phyloP scores from a whole-genome alignment of 2,113 vertebrate species.

The Myotis brandtii region DNA sequence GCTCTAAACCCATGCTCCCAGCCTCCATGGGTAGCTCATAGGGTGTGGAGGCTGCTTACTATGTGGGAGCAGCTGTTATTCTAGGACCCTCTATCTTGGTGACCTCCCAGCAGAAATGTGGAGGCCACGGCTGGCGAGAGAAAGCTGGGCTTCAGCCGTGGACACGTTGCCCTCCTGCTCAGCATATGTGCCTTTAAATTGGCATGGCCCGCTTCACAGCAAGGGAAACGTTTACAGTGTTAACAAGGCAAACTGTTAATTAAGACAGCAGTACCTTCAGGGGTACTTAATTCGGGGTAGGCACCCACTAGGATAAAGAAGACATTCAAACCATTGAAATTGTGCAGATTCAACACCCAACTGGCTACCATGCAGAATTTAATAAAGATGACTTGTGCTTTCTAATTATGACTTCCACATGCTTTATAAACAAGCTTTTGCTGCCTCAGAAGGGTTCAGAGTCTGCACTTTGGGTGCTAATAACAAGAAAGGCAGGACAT shows the following conservation, averaged over 20 bases:
- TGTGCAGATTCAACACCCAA: constrained; percentile 2
- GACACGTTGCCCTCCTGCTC: rapidly evolving
- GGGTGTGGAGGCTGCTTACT: background rate
- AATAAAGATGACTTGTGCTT: background rate
- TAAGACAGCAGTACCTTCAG: constrained; percentile 23
- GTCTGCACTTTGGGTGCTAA: background rate
- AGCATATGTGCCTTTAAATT: background rate
- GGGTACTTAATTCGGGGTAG: constrained; percentile 48
- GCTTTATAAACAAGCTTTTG: background rate
- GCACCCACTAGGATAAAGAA: background rate
- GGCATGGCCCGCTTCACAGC: background rate
- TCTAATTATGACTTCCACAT: background rate
- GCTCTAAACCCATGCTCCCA: background rate
- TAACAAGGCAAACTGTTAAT: constrained; percentile 67
- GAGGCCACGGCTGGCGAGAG: background rate
- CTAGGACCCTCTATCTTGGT: background rate
- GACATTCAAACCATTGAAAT: background rate
- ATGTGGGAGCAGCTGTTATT: background rate
- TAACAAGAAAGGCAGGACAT: background rate
- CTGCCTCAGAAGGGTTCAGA: background rate
- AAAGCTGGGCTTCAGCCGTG: background rate
- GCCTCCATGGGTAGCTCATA: background rate
- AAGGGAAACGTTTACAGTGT: constrained; percentile 33
- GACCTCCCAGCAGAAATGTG: background rate
- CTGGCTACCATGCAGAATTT: background rate